A percentile compares a stretch with the other conserved stretches of the same genome.
Conservation (phyloP, 2,113 vertebrate genomes). For the Glaucidium brasilianum region DNA sequence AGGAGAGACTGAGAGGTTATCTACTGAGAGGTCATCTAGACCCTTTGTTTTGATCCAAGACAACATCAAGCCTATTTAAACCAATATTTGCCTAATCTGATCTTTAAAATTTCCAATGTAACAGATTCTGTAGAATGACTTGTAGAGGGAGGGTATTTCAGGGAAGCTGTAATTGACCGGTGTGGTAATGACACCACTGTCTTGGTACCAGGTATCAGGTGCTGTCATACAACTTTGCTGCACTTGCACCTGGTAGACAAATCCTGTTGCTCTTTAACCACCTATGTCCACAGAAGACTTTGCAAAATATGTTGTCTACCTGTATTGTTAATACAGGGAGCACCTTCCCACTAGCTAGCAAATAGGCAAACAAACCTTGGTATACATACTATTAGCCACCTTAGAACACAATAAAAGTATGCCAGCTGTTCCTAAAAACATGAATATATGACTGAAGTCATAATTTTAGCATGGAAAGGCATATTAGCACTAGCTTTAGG, state of each 20-base stretch:
- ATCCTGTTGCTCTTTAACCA: not conserved
- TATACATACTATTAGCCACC: not conserved
- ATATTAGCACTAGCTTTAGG: not conserved
- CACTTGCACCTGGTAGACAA: not conserved
- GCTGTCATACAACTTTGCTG: not conserved
- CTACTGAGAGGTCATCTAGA: not conserved
- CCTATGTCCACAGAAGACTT: not conserved
- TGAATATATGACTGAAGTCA: not conserved
- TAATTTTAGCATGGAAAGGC: not conserved
- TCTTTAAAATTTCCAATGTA: not conserved
- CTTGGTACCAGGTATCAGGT: not conserved
- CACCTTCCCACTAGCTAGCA: not conserved
- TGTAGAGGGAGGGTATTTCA: not conserved
- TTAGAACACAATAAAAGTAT: not conserved
- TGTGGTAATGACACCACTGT: not conserved
- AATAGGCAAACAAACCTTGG: not conserved
- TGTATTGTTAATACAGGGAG: not conserved
- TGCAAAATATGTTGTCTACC: not conserved
- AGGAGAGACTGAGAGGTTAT: not conserved
- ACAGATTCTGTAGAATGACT: not conserved
- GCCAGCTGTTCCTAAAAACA: not conserved
- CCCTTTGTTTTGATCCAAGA: not conserved
- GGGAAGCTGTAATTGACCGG: not conserved
- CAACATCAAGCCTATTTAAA: not conserved
- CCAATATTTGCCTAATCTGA: not conserved